Base-by-base conservation (phyloP, 1,140 invertebrate species). In the Lordiphosa mommai region DNA sequence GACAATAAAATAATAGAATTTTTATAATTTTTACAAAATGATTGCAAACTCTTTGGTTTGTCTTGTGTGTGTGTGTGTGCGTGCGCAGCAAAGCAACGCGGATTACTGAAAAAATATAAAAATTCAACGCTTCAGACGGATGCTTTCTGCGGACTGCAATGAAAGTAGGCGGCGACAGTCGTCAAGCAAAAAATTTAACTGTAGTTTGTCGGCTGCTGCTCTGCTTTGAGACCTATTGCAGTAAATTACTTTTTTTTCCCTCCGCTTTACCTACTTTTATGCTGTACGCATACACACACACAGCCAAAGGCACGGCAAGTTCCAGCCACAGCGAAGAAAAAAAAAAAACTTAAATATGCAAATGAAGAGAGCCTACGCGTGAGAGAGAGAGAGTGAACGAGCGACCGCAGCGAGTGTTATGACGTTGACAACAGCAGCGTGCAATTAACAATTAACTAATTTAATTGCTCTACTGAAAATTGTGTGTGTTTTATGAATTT, bases 201-300 rank as follows among this genome's bases (percentile, higher is more conserved):
- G 77, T 80, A 52, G 60, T 76, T 76, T 60, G 36, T 46, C 55
- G 47, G 49, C 40, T 33, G 61, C 38, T 59, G 36, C 46, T 52
- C 57, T 48, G 53, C 53, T 55, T 23, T 5, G 20, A 23, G 47
- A 12, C 50, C 68, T 53, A 82, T 84, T 82, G 77, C 76, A 82
- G 71, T 82, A 84, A 80, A 60, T 80, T 74, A 67, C 46, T 50
- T 71, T 53, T 60, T 46, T 41, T 71, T 53, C 40, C 41, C 49
- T 52, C 46, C 36, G 52, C 41, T 82, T 76, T 34, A 58, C 77
- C 72, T 64, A 77, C 63, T 69, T 71, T 76, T 82, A 82, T 76
- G 70, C 61, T 82, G 52, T 36, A 58, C 34, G 52, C 30, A 33
- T 12, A 59, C 50, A 38, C 37, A 59, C 43, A 53, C 43, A 44